Evolutionary conservation across 2,888 invertebrate genomes (phyloP).

Genomic region (Osmoderma eremita): DNA sequence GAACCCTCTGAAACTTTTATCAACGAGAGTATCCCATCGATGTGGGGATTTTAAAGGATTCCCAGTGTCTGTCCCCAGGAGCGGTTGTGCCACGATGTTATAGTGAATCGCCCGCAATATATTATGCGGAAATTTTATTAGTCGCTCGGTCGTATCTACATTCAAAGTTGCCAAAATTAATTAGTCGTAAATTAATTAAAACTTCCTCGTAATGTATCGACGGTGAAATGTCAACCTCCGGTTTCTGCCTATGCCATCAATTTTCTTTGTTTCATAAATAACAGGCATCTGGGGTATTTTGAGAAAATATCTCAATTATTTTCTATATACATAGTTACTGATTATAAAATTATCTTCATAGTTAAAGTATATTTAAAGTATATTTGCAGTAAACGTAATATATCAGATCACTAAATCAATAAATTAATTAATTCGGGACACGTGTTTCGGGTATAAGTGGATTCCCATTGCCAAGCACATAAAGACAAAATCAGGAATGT

Average conservation of each 20-base stretch:
- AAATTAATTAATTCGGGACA: too few species aligned
- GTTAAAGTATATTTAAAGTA: not conserved
- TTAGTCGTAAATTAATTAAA: conserved; percentile 36
- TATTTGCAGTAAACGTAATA: conserved; percentile 4
- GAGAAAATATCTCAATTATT: conserved; percentile 24
- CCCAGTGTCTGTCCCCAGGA: conserved; percentile 5
- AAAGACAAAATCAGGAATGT: too few species aligned
- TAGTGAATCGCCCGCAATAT: conserved; percentile 8
- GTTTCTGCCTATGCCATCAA: conserved; percentile 6
- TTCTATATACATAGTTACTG: not conserved
- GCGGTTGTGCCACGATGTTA: conserved; percentile 11
- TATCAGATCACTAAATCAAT: too few species aligned
- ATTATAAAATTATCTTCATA: not conserved
- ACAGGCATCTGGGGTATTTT: not conserved
- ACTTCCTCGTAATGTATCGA: conserved; percentile 32
- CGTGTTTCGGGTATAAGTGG: too few species aligned
- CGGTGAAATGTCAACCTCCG: conserved; percentile 1
- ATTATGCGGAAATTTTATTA: conserved; percentile 34
- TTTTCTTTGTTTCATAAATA: conserved; percentile 32
- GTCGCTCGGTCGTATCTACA: conserved; percentile 4
- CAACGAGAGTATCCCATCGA: conserved; percentile 24
- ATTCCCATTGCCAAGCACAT: too few species aligned
- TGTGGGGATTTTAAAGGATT: conserved; percentile 35
- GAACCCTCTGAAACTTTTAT: conserved; percentile 34
- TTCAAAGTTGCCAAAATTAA: conserved; percentile 35